Percentiles rank a stretch among this genome's conserved stretches.
Evolutionary conservation across 1,140 invertebrate species (phyloP).

Genomic region (Tetragonula clypearis): DNA sequence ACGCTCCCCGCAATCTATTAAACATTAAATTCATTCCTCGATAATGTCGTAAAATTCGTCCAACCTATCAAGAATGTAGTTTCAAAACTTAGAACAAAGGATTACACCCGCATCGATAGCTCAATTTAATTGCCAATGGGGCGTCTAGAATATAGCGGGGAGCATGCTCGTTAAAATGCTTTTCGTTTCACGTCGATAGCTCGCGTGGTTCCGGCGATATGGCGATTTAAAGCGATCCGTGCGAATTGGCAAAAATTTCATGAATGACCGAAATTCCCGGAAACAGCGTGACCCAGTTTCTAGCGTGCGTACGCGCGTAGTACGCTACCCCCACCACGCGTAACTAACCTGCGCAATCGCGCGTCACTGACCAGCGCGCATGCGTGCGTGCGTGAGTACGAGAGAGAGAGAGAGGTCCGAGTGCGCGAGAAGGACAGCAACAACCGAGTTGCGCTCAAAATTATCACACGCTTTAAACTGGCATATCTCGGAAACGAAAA

Average conservation of each 20-base stretch:
- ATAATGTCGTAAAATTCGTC: background rate
- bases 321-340: background rate
- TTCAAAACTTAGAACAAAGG: background rate
- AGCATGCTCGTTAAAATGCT: background rate
- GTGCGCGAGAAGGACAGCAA: background rate
- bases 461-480: background rate
- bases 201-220: background rate
- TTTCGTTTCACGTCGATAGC: background rate
- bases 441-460: background rate
- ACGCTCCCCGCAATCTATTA: background rate
- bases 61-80: background rate
- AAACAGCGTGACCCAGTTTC: background rate
- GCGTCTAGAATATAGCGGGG: background rate
- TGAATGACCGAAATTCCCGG: background rate
- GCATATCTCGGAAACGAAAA: background rate
- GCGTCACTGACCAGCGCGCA: too few species aligned
- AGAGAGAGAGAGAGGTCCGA: too few species aligned
- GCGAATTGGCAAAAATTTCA: background rate
- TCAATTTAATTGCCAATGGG: background rate
- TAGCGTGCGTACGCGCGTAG: slow-evolving; percentile 4
- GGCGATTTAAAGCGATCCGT: background rate
- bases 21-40: background rate
- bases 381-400: background rate
- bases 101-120: background rate
- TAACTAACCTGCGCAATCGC: too few species aligned